A percentile compares a stretch with the other conserved stretches of the same genome.
These are phyloP conservation scores for Heliconius cydno DNA, from an alignment of 2,888 invertebrate genomes.

Conservation along the genomic window DNA sequence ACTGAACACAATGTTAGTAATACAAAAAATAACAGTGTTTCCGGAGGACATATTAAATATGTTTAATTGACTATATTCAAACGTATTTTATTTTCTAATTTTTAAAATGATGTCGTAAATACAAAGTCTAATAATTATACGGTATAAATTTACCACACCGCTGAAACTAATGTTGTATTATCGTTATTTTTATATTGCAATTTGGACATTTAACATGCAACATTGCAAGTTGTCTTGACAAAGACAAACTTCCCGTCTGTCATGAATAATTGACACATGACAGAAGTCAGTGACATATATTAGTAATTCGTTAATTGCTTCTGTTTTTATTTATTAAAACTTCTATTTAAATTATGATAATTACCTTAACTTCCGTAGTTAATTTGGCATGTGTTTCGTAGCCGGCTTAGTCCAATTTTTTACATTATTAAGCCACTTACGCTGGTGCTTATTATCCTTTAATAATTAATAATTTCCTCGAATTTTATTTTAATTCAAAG, in stretches of 20 bases:
- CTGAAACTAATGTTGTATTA: not conserved
- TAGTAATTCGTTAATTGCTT: conserved; percentile 1
- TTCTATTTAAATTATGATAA: conserved; percentile 2
- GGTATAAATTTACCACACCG: too few relatives aligned
- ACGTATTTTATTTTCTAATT: too few relatives aligned
- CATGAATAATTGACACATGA: conserved; percentile 1
- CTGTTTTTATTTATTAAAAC: conserved; percentile 17
- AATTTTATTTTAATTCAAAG: not conserved
- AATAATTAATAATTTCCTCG: not conserved
- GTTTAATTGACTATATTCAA: too few relatives aligned
- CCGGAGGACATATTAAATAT: too few relatives aligned
- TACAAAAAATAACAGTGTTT: too few relatives aligned
- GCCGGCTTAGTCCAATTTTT: not conserved
- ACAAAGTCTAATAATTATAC: too few relatives aligned
- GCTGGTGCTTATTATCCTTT: not conserved
- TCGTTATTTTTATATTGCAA: not conserved
- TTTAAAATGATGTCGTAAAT: too few relatives aligned
- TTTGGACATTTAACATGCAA: not conserved
- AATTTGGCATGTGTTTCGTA: not conserved
- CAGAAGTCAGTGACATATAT: not conserved
- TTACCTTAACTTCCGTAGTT: not conserved
- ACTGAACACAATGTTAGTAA: too few relatives aligned
- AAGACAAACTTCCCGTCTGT: not conserved
- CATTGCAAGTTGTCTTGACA: not conserved
- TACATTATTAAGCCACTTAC: not conserved